phyloP scores from a whole-genome alignment of 2,888 invertebrate species.

The Amiota minor region DNA sequence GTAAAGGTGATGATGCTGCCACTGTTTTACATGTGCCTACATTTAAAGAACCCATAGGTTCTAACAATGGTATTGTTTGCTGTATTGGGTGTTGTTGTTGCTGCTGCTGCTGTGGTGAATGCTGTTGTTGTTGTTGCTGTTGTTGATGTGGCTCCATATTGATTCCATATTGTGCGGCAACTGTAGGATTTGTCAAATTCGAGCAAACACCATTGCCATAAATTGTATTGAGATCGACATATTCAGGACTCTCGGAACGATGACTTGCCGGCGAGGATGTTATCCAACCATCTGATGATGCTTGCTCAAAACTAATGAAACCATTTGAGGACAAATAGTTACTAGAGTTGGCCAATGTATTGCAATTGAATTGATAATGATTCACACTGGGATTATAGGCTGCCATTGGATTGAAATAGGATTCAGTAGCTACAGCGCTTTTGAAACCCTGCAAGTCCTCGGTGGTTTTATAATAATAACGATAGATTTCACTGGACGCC shows the following conservation, averaged over 20 bases:
- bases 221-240: slow-evolving; percentile 71
- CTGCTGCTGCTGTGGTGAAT: slow-evolving; percentile 31
- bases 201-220: slow-evolving; percentile 53
- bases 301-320: slow-evolving; percentile 71
- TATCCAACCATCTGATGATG: slow-evolving; percentile 73
- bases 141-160: slow-evolving; percentile 46
- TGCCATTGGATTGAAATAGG: slow-evolving; percentile 71
- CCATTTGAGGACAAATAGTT: slow-evolving; percentile 64
- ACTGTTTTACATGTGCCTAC: slow-evolving; percentile 68
- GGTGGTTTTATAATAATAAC: slow-evolving; percentile 72
- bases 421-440: slow-evolving; percentile 49
- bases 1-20: slow-evolving; percentile 20
- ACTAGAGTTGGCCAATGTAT: slow-evolving; percentile 53
- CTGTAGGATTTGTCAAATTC: slow-evolving; percentile 5
- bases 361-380: slow-evolving; percentile 62
- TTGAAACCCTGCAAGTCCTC: slow-evolving; percentile 71
- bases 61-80: slow-evolving; percentile 19
- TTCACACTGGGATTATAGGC: slow-evolving; percentile 65
- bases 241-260: slow-evolving; percentile 73
- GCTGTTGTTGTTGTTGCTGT: slow-evolving; percentile 38
- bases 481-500: slow-evolving; percentile 73
- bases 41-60: slow-evolving; percentile 68
- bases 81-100: slow-evolving; percentile 41
- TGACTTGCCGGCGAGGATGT: slow-evolving; percentile 73
- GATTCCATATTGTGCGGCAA: slow-evolving; percentile 32